These are phyloP conservation scores for Melanocharis versteri DNA, from an alignment of 2,113 vertebrate species.

Conservation along the genomic window DNA sequence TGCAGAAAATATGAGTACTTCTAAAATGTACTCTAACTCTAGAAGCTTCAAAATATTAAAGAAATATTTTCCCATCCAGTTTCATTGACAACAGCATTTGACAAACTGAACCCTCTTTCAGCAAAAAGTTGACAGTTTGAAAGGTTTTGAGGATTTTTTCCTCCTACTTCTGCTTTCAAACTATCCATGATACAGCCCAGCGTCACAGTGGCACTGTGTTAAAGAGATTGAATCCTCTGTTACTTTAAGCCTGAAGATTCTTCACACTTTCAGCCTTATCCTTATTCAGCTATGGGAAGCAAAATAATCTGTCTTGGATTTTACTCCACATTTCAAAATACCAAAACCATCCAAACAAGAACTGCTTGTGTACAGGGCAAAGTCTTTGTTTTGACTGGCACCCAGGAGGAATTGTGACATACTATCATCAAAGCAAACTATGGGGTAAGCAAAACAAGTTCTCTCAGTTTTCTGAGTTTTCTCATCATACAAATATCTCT, in stretches of 20 bases:
- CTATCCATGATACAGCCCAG: not conserved
- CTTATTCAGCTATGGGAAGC: not conserved
- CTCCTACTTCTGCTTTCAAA: not conserved
- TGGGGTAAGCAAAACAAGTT: slow-evolving; percentile 16
- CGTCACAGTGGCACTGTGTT: not conserved
- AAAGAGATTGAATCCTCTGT: not conserved
- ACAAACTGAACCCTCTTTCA: not conserved
- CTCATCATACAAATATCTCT: not conserved
- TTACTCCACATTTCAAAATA: slow-evolving; percentile 50
- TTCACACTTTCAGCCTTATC: slow-evolving; percentile 1
- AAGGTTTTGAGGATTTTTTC: not conserved
- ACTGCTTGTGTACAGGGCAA: slow-evolving; percentile 38
- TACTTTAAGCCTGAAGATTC: not conserved
- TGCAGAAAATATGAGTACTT: not conserved
- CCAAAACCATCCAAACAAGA: slow-evolving; percentile 50
- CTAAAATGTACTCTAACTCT: not conserved
- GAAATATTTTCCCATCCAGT: not conserved
- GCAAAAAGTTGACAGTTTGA: not conserved
- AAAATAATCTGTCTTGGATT: slow-evolving; percentile 17
- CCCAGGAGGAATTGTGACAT: slow-evolving; percentile 29
- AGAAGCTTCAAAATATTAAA: not conserved
- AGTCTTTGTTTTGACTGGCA: slow-evolving; percentile 62
- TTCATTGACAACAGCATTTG: not conserved
- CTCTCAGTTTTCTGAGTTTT: slow-evolving; percentile 20
- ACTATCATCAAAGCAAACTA: slow-evolving; percentile 50